Evolutionary conservation across 2,113 vertebrate species (phyloP).

Genomic region (Cryptotis parvus): DNA sequence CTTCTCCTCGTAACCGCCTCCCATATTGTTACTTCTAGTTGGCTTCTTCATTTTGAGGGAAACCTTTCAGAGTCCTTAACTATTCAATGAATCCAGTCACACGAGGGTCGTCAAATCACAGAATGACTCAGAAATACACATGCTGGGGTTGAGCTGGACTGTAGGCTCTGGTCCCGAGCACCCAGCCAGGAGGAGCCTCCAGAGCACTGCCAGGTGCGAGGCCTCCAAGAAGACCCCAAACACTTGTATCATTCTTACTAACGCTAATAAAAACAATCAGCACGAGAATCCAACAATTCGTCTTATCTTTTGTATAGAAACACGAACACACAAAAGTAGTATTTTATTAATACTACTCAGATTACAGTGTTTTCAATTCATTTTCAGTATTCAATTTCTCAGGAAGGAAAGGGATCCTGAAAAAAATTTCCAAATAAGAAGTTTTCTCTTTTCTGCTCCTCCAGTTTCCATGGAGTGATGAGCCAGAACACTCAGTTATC

Average conservation of each 20-base stretch:
- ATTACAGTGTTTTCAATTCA: constrained; percentile 33
- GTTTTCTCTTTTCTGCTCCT: not conserved
- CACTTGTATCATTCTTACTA: not conserved
- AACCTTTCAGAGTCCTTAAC: constrained; percentile 39
- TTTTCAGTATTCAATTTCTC: constrained; percentile 53
- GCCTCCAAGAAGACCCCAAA: too few species aligned
- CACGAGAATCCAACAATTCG: constrained; percentile 5
- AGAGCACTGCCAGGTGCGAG: too few species aligned
- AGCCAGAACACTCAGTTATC: not conserved
- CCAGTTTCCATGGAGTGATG: not conserved
- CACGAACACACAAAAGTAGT: constrained; percentile 29
- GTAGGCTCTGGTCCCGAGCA: too few species aligned
- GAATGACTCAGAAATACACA: not conserved
- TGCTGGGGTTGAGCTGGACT: too few species aligned
- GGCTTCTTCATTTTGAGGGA: not conserved
- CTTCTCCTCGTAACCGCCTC: too few species aligned
- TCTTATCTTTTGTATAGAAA: not conserved
- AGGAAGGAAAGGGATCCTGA: not conserved
- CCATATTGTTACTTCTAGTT: too few species aligned
- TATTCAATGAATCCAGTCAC: not conserved
- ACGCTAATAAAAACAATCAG: not conserved
- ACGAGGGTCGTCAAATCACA: not conserved
- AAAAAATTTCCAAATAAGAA: constrained; percentile 8
- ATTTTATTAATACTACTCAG: constrained; percentile 42
- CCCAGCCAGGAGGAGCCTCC: too few species aligned